Percentiles rank a stretch among this genome's conserved stretches.
These are phyloP conservation scores for Ephestia elutella DNA, from an alignment of 1,140 invertebrate genomes.

Conservation along the genomic window DNA sequence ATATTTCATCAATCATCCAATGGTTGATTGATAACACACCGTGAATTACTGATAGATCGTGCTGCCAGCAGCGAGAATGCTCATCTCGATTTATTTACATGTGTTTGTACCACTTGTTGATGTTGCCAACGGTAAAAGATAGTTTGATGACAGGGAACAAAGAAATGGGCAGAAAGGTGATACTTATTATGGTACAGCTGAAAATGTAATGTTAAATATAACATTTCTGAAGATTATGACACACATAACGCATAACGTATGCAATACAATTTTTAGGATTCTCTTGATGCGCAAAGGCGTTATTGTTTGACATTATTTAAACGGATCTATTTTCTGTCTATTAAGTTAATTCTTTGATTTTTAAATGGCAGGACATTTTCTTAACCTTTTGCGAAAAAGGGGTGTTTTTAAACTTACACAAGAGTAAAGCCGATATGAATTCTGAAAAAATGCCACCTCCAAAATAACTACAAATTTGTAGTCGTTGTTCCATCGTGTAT, in stretches of 20 bases:
- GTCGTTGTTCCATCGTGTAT: neutral
- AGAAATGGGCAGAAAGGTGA: neutral
- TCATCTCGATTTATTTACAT: constrained; percentile 70
- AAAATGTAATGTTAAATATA: too few species aligned
- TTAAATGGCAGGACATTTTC: too few species aligned
- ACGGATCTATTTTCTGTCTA: too few species aligned
- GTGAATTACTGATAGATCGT: constrained; percentile 71
- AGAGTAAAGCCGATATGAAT: too few species aligned
- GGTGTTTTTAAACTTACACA: too few species aligned
- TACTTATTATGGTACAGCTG: neutral
- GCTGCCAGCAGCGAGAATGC: constrained; percentile 47
- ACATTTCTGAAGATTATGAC: too few species aligned
- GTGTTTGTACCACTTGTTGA: constrained; percentile 69
- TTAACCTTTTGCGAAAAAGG: too few species aligned
- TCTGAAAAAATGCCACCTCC: constrained; percentile 29
- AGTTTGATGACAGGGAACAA: constrained; percentile 26
- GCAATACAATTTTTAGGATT: too few species aligned
- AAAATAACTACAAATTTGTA: constrained; percentile 3
- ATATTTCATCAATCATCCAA: constrained; percentile 67
- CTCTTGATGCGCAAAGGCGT: too few species aligned
- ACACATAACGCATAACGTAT: too few species aligned
- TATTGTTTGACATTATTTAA: too few species aligned
- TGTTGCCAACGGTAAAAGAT: constrained; percentile 55
- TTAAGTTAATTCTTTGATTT: too few species aligned
- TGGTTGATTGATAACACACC: constrained; percentile 68